phyloP scores from a whole-genome alignment of 1,140 invertebrate genomes.

The Papilio aristodemus region DNA sequence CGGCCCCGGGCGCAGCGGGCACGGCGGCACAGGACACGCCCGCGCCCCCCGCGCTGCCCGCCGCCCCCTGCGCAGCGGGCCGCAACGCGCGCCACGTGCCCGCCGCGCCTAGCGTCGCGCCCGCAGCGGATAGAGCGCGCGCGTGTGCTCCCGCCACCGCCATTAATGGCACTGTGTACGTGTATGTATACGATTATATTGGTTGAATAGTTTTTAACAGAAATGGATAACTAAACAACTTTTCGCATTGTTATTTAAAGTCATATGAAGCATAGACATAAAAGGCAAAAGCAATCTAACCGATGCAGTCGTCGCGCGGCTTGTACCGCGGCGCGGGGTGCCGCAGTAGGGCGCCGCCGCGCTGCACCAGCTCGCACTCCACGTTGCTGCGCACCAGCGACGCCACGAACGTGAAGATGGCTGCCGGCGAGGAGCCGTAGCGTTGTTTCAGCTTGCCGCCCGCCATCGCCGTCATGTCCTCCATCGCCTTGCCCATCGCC shows the following conservation, averaged over 20 bases:
- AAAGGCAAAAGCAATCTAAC: conserved; percentile 36
- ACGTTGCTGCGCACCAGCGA: conserved; percentile 96
- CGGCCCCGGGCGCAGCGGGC: conserved; percentile 55
- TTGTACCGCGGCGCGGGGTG: conserved; percentile 81
- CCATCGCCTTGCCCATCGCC: conserved; percentile 94
- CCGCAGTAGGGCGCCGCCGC: conserved; percentile 87
- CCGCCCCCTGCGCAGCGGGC: conserved; percentile 37
- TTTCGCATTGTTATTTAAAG: too few species aligned
- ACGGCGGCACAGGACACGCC: too few species aligned
- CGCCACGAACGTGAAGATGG: conserved; percentile 92
- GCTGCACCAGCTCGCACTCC: conserved; percentile 94
- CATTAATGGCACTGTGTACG: conserved; percentile 88
- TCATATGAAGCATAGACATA: too few species aligned
- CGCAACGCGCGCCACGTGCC: conserved; percentile 74
- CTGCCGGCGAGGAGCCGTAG: conserved; percentile 84
- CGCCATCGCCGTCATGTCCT: conserved; percentile 93
- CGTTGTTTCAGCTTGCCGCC: conserved; percentile 79
- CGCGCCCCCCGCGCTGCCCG: conserved; percentile 49
- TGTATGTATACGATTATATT: too few species aligned
- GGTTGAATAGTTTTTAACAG: too few species aligned
- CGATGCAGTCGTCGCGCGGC: conserved; percentile 93
- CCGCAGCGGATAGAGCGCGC: conserved; percentile 80
- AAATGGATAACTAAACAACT: too few species aligned
- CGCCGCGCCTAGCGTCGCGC: conserved; percentile 54
- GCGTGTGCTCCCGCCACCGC: conserved; percentile 93